A percentile compares a stretch with the other conserved stretches of the same genome.
phyloP scores from a whole-genome alignment of 2,888 invertebrate genomes.

The Lasioglossum calceatum region DNA sequence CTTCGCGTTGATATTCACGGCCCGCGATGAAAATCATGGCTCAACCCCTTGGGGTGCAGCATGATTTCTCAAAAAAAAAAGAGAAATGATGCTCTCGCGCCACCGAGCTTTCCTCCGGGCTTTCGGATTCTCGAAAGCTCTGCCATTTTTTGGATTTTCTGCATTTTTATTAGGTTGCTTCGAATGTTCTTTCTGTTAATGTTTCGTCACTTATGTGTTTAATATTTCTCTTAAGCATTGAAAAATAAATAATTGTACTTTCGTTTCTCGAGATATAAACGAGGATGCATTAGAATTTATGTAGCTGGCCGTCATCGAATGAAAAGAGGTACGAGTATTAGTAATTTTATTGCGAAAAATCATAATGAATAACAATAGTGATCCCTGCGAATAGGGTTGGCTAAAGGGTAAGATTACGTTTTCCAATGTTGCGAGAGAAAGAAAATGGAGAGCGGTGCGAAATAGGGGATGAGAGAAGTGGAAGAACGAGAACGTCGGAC shows the following conservation, averaged over 20 bases:
- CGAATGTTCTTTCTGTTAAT: neutral
- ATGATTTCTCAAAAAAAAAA: neutral
- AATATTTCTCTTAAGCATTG: neutral
- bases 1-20: constrained; percentile 51
- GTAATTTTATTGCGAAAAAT: neutral
- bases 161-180: neutral
- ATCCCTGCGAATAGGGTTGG: neutral
- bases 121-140: neutral
- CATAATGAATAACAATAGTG: neutral
- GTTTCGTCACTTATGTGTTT: neutral
- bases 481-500: constrained; percentile 39
- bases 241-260: no score
- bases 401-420: neutral
- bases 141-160: neutral
- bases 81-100: constrained; percentile 2
- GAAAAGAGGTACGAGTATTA: neutral
- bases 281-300: no score
- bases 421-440: neutral
- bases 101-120: neutral
- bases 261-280: no score
- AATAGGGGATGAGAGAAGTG: neutral
- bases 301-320: neutral
- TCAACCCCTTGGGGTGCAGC: neutral
- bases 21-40: constrained; percentile 30
- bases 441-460: neutral